These are phyloP conservation scores for Eupithecia exiguata DNA, from an alignment of 2,888 invertebrate genomes.

Conservation along the genomic window DNA sequence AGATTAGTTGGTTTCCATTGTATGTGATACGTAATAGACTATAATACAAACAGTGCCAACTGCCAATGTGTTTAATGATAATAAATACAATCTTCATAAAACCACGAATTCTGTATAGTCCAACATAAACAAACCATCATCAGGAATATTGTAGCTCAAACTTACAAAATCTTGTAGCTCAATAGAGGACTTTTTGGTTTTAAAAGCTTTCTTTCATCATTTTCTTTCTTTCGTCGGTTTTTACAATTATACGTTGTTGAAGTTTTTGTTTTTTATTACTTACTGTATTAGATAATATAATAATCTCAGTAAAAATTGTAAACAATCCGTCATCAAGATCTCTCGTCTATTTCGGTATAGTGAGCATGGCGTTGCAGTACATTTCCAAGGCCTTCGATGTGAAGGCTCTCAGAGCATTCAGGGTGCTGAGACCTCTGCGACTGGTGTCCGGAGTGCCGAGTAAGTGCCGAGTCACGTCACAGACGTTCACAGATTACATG, in stretches of 20 bases:
- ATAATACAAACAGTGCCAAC: background rate
- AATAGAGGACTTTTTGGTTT: background rate
- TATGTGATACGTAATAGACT: background rate
- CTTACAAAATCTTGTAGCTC: background rate
- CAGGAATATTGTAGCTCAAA: background rate
- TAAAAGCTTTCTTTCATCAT: too few relatives aligned
- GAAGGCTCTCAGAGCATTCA: slow-evolving; percentile 98
- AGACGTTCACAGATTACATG: background rate
- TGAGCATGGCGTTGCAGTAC: slow-evolving; percentile 92
- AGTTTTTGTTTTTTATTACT: too few relatives aligned
- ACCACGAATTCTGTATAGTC: background rate
- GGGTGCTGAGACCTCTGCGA: slow-evolving; percentile 97
- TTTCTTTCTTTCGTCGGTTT: too few relatives aligned
- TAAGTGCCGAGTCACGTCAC: slow-evolving; percentile 82
- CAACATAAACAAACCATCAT: background rate
- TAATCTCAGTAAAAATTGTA: too few relatives aligned
- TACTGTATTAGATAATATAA: too few relatives aligned
- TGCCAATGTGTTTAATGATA: slow-evolving; percentile 3
- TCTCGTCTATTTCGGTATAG: slow-evolving; percentile 86
- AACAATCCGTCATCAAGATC: background rate
- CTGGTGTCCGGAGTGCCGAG: slow-evolving; percentile 99
- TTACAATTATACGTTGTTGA: too few relatives aligned
- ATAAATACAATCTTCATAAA: slow-evolving; percentile 1
- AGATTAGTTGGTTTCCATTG: background rate
- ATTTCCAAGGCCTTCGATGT: slow-evolving; percentile 97